Evolutionary conservation across 1,140 invertebrate genomes (phyloP), one percentile per base, ranked within the genome.

Genomic region (Aphaenogaster rudis): DNA sequence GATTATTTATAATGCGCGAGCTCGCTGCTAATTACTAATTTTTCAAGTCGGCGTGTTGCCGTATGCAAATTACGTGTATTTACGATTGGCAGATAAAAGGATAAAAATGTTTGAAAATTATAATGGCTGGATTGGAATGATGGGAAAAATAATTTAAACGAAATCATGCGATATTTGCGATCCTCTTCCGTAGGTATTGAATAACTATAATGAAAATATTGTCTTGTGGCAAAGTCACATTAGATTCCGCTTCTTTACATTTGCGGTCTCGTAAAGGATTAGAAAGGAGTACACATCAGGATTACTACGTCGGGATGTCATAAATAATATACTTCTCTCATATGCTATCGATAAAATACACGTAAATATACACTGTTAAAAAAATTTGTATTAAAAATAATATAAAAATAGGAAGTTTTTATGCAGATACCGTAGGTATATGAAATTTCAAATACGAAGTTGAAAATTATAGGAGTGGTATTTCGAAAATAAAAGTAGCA

Each of bases 1-100:
- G 52, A 74, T 74, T 33, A 76, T 74, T 74, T 84, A 74, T 50
- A 74, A 28, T 28, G 67, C 42, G 9, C 28, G 33, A 82, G 80
- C 54, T 48, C 28, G 13, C n/a, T 63, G 45, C 50, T 81, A 71
- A 81, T 84, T 61, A 74, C 50, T 28, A 28, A 39, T 39, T 76
- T 82, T 74, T 63, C 4, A 80, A 36, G 11, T 39, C 67, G 54
- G 8, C 42, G 33, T 45, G 21, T 69, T 28, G 78, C 8, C 36
- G n/a, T 33, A 81, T 74, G 80, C 13, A 84, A 84, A 82, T 82
- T 7, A 82, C 33, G 13, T 48, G 17, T 11, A 48, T 8, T 42
- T 81, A 57, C 6, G 45, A 67, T 28, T 45, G n/a, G n/a, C 33
- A 76, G 28, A 84, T 84, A 28, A 33, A 59, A 72, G 39, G 17